Conservation (phyloP, 2,888 invertebrate genomes). For the Callyntrura sp. region DNA sequence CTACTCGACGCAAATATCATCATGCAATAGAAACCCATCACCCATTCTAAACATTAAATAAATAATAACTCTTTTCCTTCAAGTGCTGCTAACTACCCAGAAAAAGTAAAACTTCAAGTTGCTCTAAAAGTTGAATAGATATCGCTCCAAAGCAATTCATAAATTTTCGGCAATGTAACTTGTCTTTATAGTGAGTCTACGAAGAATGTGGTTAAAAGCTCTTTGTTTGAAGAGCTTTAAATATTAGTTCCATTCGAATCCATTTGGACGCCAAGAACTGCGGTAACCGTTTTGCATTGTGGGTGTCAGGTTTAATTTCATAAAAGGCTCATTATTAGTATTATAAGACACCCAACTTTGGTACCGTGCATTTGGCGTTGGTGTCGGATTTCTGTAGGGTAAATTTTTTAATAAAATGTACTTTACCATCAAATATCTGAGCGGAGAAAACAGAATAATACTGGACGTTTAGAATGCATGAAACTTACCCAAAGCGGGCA, state of each 20-base stretch:
- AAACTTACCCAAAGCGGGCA: slow-evolving; percentile 36
- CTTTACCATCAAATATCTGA: not conserved
- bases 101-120: no score
- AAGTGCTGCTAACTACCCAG: no score
- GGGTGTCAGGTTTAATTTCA: slow-evolving; percentile 54
- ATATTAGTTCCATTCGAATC: slow-evolving; percentile 33
- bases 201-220: no score
- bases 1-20: no score
- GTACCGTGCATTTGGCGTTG: not conserved
- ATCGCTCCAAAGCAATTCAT: no score
- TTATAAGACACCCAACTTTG: slow-evolving; percentile 35
- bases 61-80: no score
- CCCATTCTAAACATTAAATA: no score
- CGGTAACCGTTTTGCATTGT: slow-evolving; percentile 30
- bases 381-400: slow-evolving; percentile 34
- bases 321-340: not conserved
- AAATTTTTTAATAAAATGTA: not conserved
- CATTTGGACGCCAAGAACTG: slow-evolving; percentile 57
- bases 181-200: no score
- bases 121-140: no score
- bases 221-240: no score
- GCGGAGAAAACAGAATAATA: not conserved
- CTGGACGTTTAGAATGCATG: not conserved
- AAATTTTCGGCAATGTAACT: no score
- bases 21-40: no score